Conservation (phyloP, 2,113 vertebrate genomes). For the Neolamprologus tretocephalus region DNA sequence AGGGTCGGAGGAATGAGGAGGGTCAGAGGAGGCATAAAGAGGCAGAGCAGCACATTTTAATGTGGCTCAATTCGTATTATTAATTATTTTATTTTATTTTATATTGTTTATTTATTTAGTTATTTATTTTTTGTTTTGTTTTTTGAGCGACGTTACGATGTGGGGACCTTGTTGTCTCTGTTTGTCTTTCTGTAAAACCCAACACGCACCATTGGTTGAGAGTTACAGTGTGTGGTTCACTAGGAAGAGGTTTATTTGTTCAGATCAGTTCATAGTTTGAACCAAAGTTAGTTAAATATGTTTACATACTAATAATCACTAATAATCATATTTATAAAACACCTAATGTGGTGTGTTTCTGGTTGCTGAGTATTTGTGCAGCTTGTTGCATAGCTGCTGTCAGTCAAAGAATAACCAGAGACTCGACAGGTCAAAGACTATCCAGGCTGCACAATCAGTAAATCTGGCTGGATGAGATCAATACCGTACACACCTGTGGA, state of each 20-base stretch:
- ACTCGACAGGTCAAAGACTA: neutral
- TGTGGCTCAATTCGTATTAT: fast-evolving
- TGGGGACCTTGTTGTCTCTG: neutral
- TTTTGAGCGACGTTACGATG: fast-evolving
- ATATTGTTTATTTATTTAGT: neutral
- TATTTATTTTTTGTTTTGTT: too few species aligned
- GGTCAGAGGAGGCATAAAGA: neutral
- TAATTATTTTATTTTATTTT: neutral
- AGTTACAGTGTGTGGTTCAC: fast-evolving
- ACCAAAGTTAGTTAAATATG: neutral
- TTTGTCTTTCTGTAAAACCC: neutral
- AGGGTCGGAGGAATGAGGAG: neutral
- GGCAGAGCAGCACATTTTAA: neutral
- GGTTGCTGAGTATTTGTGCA: neutral
- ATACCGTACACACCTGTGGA: neutral
- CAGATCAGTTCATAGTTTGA: neutral
- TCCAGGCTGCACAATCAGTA: neutral
- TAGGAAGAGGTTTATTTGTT: neutral
- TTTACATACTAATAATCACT: neutral
- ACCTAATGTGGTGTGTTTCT: neutral
- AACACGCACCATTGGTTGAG: neutral
- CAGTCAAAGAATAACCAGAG: slow-evolving; percentile 17
- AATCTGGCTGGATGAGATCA: neutral
- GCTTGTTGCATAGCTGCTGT: neutral
- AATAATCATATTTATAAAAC: neutral